Evolutionary conservation across 2,888 invertebrate genomes (phyloP).

Genomic region (Latrodectus hesperus): DNA sequence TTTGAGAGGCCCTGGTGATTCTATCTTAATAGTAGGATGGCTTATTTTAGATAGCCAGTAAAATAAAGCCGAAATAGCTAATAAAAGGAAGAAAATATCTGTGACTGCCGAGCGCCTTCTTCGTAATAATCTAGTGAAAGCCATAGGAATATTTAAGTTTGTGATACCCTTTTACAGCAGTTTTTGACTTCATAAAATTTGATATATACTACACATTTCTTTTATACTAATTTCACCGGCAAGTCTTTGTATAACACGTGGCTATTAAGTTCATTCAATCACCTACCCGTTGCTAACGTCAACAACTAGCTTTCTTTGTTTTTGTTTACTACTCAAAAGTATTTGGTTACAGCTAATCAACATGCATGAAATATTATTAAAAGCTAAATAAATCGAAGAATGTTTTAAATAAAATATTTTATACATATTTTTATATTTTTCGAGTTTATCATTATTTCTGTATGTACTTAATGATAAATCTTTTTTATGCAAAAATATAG

Average conservation of each 20-base stretch:
- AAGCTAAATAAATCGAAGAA: not conserved
- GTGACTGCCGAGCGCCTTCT: conserved; percentile 22
- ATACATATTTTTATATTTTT: not conserved
- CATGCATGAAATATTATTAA: not conserved
- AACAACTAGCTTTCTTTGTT: conserved; percentile 41
- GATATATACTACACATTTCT: not conserved
- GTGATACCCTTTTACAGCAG: not conserved
- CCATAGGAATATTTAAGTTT: conserved; percentile 35
- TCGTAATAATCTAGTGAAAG: conserved; percentile 34
- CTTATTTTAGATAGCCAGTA: conserved; percentile 51
- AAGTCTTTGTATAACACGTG: conserved; percentile 44
- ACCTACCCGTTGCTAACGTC: conserved; percentile 51
- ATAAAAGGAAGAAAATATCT: not conserved
- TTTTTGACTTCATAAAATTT: conserved; percentile 8
- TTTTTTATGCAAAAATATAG: not conserved
- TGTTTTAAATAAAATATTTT: not conserved
- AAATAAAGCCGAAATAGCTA: not conserved
- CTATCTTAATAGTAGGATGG: not conserved
- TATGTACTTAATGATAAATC: not conserved
- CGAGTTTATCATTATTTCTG: not conserved
- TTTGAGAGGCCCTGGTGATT: not conserved
- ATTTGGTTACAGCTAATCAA: not conserved
- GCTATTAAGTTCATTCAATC: conserved; percentile 10
- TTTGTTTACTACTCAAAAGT: not conserved
- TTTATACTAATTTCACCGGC: conserved; percentile 19